Conservation (phyloP, 1,140 invertebrate species). For the Ostrea denselamellosa region DNA sequence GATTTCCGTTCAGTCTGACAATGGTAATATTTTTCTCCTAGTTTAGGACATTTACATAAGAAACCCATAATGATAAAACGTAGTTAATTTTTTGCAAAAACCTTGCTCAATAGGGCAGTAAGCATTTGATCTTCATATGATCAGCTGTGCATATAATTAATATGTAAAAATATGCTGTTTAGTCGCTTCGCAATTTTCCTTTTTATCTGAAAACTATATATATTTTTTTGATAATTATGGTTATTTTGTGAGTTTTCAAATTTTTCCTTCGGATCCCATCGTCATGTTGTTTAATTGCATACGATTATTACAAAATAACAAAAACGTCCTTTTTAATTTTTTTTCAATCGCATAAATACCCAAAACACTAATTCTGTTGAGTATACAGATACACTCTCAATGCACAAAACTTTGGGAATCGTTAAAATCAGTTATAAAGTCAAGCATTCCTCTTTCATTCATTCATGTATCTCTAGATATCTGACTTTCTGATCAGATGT, state of each 20-base stretch:
- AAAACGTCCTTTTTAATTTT: too few species aligned
- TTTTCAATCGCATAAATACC: background rate
- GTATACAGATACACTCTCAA: background rate
- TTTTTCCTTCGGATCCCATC: background rate
- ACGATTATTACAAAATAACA: too few species aligned
- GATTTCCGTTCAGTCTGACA: constrained; percentile 21
- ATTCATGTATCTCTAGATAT: background rate
- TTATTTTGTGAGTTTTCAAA: background rate
- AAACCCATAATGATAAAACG: background rate
- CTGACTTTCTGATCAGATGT: background rate
- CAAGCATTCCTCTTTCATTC: background rate
- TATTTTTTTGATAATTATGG: background rate
- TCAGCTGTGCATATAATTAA: constrained; percentile 8
- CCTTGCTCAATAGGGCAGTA: background rate
- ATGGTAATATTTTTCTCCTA: background rate
- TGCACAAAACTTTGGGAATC: background rate
- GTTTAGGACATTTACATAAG: background rate
- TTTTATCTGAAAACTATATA: background rate
- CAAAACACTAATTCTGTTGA: background rate
- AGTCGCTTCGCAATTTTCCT: background rate
- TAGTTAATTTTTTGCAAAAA: constrained; percentile 16
- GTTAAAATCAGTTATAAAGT: background rate
- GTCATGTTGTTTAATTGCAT: background rate
- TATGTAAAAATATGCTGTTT: background rate
- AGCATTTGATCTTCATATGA: constrained; percentile 18